Evolutionary conservation across 2,797 vertebrate species (phyloP), one percentile per base, ranked within the genome.

Genomic region (Peromyscus aztecus): DNA sequence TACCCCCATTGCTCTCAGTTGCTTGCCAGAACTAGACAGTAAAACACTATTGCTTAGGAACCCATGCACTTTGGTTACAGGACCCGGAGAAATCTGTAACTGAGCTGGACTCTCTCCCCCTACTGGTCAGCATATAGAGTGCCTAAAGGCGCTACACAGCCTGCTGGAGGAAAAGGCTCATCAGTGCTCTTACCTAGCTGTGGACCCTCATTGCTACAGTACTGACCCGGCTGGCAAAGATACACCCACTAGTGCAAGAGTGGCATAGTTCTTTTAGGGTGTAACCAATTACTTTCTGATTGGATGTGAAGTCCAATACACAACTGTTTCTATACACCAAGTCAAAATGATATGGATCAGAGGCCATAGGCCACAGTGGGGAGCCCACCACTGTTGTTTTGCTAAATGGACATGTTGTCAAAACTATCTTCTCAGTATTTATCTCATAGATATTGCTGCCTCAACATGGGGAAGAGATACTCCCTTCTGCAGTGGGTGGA

Each of bases 271-370:
- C 52, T 73, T 73, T 88, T 57, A 29, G 49, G 67, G 24, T 40
- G 24, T 8, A 59, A 40, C n/a, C 67, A 59, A 31, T 31, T 21
- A 31, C 2, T 23, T 87, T 59, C n/a, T 75, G 6, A 57, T 43
- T 57, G 24, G n/a, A 75, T 57, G 19, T 5, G 14, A 59, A 49
- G 69, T 17, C 9, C 0, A 0, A 40, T 40, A 73, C 3, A 21
- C 16, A 49, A 19, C 2, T 19, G 23, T 19, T 87, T 71, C 24
- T 57, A 10, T 43, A 59, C 57, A 40, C 27, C 24, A 57, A 43
- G 24, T n/a, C 69, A 59, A 21, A 59, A 57, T 4, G 34, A 52
- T 27, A 16, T 27, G n/a, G n/a, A 13, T 59, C 10, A 4, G 14
- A 57, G 69, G 52, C 52, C 67, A 40, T 16, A 27, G 84, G 46